Percentiles rank a stretch among this genome's conserved stretches.
These are phyloP conservation scores for Lucifuga dentata DNA, from an alignment of 2,113 vertebrate species.

Conservation along the genomic window DNA sequence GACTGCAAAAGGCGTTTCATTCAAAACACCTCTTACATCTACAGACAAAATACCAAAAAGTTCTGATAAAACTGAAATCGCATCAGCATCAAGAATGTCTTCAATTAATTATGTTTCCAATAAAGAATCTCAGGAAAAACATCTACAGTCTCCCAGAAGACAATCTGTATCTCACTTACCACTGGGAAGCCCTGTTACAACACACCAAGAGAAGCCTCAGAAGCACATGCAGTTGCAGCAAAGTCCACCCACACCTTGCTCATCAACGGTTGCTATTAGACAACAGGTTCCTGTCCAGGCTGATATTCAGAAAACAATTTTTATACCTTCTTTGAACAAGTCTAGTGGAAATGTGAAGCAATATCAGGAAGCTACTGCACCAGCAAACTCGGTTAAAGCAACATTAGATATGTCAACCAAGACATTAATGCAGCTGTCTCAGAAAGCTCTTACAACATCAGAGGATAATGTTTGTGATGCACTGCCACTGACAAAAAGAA, in stretches of 20 bases:
- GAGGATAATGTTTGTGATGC: slow-evolving; percentile 47
- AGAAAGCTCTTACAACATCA: slow-evolving; percentile 16
- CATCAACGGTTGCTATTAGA: background rate
- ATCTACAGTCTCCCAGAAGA: no score
- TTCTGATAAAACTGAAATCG: background rate
- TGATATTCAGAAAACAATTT: slow-evolving; percentile 18
- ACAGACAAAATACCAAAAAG: slow-evolving; percentile 28
- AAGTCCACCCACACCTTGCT: slow-evolving; percentile 3
- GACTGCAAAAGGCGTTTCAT: slow-evolving; percentile 70
- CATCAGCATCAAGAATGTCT: slow-evolving; percentile 20
- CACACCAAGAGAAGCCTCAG: slow-evolving; percentile 21
- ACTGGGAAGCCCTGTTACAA: slow-evolving; percentile 26
- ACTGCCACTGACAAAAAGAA: slow-evolving; percentile 68
- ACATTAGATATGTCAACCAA: slow-evolving; percentile 78
- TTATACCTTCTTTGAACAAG: slow-evolving; percentile 14
- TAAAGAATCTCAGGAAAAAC: background rate
- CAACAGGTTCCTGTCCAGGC: slow-evolving; percentile 18
- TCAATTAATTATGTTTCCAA: background rate
- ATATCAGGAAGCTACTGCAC: slow-evolving; percentile 53
- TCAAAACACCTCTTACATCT: slow-evolving; percentile 26
- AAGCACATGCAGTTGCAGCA: slow-evolving; percentile 12
- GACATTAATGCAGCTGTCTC: slow-evolving; percentile 2
- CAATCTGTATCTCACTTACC: slow-evolving; percentile 11
- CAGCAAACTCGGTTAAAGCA: slow-evolving; percentile 74
- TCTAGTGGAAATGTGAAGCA: slow-evolving; percentile 30